Evolutionary conservation across 2,113 vertebrate species (phyloP).

Genomic region (Felis catus): F.catus_Fca126_mat1.0 CM031420.1:149250001-149250500

Average conservation of each 20-base stretch:
- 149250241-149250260: rapidly evolving
- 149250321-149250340: too few species aligned
- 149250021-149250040: not conserved
- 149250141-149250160: not conserved
- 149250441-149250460: too few species aligned
- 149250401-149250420: too few species aligned
- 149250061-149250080: not conserved
- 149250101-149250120: not conserved
- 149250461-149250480: not conserved
- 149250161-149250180: not conserved
- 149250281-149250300: too few species aligned
- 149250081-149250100: not conserved
- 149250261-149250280: too few species aligned
- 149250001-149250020: not conserved
- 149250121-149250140: not conserved
- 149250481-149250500: not conserved
- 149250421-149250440: too few species aligned
- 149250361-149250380: too few species aligned
- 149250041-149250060: not conserved
- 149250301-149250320: too few species aligned
- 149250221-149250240: not conserved
- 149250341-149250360: too few species aligned
- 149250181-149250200: not conserved
- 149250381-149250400: too few species aligned
- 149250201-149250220: not conserved